Conservation (phyloP, 2,888 invertebrate genomes). For the Pristionchus fissidentatus region DNA sequence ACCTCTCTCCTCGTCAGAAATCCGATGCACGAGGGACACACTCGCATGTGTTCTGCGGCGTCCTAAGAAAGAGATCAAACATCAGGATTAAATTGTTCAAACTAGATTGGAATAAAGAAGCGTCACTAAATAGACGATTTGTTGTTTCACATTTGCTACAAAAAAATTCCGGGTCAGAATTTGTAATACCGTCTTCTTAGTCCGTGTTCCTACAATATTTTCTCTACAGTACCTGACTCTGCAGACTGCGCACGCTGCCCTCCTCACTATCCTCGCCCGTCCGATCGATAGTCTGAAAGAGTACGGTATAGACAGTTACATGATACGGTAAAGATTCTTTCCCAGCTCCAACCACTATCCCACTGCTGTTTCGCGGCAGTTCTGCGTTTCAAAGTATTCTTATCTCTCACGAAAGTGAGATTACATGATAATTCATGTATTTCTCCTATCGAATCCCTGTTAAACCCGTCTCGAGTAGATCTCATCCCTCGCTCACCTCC, state of each 20-base stretch:
- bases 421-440: not conserved
- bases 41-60: slow-evolving; percentile 80
- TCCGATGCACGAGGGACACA: slow-evolving; percentile 77
- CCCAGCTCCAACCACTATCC: not conserved
- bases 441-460: not conserved
- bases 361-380: not conserved
- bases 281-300: slow-evolving; percentile 72
- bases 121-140: too few relatives aligned
- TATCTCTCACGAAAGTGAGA: not conserved
- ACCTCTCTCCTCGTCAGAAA: slow-evolving; percentile 86
- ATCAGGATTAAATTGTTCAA: not conserved
- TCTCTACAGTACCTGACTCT: slow-evolving; percentile 75
- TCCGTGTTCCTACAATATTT: not conserved
- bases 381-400: not conserved
- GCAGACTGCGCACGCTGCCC: slow-evolving; percentile 79
- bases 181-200: not conserved
- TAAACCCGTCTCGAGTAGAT: too few relatives aligned
- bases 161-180: too few relatives aligned
- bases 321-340: not conserved
- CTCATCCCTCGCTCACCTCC: slow-evolving; percentile 22
- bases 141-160: too few relatives aligned
- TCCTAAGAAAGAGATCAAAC: slow-evolving; percentile 78
- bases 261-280: slow-evolving; percentile 76
- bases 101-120: too few relatives aligned
- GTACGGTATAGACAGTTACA: not conserved